These are phyloP conservation scores for Cotesia typhae DNA, from an alignment of 1,140 invertebrate species.

Conservation along the genomic window DNA sequence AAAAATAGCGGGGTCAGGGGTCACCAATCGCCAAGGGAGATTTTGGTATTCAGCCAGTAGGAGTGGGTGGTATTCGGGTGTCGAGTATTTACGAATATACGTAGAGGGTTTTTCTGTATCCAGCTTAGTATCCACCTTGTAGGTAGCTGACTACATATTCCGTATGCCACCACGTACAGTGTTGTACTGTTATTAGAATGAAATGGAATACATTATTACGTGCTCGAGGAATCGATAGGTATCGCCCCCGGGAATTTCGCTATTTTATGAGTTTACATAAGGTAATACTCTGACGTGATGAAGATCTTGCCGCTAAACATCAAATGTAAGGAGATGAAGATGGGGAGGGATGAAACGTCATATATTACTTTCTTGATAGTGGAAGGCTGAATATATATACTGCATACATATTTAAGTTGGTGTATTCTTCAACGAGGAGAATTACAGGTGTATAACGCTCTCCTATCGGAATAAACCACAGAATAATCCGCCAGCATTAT, in stretches of 20 bases:
- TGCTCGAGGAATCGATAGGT: constrained; percentile 37
- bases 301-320: constrained; percentile 34
- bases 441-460: constrained; percentile 9
- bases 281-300: constrained; percentile 30
- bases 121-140: constrained; percentile 10
- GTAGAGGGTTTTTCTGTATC: too few species aligned
- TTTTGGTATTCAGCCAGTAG: constrained; percentile 23
- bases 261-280: constrained; percentile 34
- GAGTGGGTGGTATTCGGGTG: constrained; percentile 8
- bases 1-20: not conserved
- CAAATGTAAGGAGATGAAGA: not conserved
- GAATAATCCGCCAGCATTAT: too few species aligned
- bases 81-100: constrained; percentile 21
- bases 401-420: not conserved
- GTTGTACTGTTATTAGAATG: constrained; percentile 35
- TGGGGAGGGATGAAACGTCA: not conserved
- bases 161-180: constrained; percentile 30
- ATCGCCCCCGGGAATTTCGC: constrained; percentile 21
- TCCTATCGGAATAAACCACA: constrained; percentile 8
- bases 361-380: not conserved
- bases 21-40: constrained; percentile 20
- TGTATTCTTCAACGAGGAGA: constrained; percentile 17
- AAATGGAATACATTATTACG: constrained; percentile 39
- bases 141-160: constrained; percentile 21
- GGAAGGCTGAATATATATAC: not conserved